These are phyloP conservation scores for Elmis aenea DNA, from an alignment of 2,888 invertebrate genomes.

Conservation along the genomic window DNA sequence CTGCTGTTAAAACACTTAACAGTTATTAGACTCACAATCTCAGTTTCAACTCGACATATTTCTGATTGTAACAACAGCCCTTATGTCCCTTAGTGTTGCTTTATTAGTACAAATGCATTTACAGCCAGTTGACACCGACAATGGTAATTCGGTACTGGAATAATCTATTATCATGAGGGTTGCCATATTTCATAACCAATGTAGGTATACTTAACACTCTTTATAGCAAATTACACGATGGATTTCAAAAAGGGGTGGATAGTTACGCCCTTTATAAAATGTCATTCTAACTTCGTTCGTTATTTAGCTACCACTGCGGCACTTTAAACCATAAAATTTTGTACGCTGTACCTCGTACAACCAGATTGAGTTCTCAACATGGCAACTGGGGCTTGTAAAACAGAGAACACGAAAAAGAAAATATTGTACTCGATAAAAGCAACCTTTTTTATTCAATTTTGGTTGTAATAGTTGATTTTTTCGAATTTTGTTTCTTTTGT, in stretches of 20 bases:
- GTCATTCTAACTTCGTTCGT: too few relatives aligned
- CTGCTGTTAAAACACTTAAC: slow-evolving; percentile 13
- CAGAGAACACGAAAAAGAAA: too few relatives aligned
- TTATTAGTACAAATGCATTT: slow-evolving; percentile 42
- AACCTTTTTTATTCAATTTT: too few relatives aligned
- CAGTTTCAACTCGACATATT: slow-evolving; percentile 23
- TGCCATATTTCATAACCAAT: slow-evolving; percentile 30
- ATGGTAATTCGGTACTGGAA: slow-evolving; percentile 43
- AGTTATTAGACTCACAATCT: slow-evolving; percentile 7
- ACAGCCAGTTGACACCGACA: slow-evolving; percentile 41
- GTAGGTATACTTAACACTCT: slow-evolving; percentile 26
- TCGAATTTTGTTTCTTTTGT: too few relatives aligned
- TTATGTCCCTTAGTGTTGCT: slow-evolving; percentile 38
- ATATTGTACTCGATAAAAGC: too few relatives aligned
- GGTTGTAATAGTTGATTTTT: too few relatives aligned
- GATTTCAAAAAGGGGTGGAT: slow-evolving; percentile 20
- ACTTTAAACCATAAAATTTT: too few relatives aligned
- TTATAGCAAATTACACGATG: slow-evolving; percentile 27
- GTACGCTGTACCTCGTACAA: too few relatives aligned
- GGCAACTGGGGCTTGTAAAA: too few relatives aligned
- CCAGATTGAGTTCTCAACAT: too few relatives aligned
- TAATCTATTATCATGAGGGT: slow-evolving; percentile 33
- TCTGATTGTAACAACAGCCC: slow-evolving; percentile 20
- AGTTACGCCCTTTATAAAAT: too few relatives aligned
- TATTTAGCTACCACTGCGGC: too few relatives aligned